These are phyloP conservation scores for Drosophila gunungcola DNA, from an alignment of 1,140 invertebrate genomes.

Conservation along the genomic window DNA sequence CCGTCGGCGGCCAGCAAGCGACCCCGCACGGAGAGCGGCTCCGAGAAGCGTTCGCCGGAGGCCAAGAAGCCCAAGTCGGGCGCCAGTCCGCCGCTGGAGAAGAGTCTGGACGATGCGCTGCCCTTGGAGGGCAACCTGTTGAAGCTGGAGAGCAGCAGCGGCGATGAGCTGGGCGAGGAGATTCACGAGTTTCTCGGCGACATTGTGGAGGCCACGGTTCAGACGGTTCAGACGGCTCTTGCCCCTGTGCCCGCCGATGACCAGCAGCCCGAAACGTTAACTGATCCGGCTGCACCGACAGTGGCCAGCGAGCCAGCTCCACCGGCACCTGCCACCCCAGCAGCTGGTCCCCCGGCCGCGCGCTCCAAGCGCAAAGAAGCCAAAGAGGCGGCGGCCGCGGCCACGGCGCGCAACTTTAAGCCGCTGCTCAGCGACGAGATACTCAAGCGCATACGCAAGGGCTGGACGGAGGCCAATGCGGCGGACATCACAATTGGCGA, in stretches of 20 bases:
- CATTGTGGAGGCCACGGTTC: background rate
- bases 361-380: constrained; percentile 62
- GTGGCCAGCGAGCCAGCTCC: background rate
- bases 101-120: constrained; percentile 47
- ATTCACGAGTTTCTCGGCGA: constrained; percentile 57
- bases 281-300: background rate
- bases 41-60: constrained; percentile 85
- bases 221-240: background rate
- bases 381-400: constrained; percentile 53
- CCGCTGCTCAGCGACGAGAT: constrained; percentile 84
- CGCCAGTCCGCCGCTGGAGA: constrained; percentile 44
- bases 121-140: constrained; percentile 7
- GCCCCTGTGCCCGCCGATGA: background rate
- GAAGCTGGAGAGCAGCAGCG: constrained; percentile 67
- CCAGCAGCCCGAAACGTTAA: background rate
- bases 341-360: constrained; percentile 5
- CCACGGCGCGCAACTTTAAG: constrained; percentile 61
- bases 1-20: constrained; percentile 82
- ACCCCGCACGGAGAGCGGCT: constrained; percentile 86
- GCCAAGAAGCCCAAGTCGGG: constrained; percentile 70
- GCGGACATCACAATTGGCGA: constrained; percentile 94
- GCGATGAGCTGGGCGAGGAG: constrained; percentile 74
- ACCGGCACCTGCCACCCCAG: constrained; percentile 2
- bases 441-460: constrained; percentile 88
- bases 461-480: constrained; percentile 91